Evolutionary conservation across 2,888 invertebrate genomes (phyloP), one percentile per base, ranked within the genome.

Genomic region (Caenorhabditis afra): DNA sequence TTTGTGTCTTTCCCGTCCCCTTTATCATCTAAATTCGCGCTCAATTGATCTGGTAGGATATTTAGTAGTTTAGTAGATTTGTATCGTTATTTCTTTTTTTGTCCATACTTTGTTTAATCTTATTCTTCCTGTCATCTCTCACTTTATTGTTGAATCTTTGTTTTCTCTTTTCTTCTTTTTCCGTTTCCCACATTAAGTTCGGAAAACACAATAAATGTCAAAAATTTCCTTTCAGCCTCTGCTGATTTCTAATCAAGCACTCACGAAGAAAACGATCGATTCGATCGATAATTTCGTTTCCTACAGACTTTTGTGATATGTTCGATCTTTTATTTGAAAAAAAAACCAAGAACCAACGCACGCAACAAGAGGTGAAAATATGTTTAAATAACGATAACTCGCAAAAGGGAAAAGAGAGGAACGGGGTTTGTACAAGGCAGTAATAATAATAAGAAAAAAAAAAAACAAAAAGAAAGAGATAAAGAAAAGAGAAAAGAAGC

Each of bases 101-200:
- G 45, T 66, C 55, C 47, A 66, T 58, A 49, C 47, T 67, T 47
- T 61, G 61, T 29, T 61, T 61, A 61, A 39, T 55, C 41, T 55
- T 47, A 47, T 20, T 57, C 16, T 53, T 37, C 11, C 10, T 55
- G 12, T 39, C 10, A 29, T 22, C 18, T 44, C 35, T 53, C 65
- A 18, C 20, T 39, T 61, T 37, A 47, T 50, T 39, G 37, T 50
- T 50, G 49, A 50, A 50, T 50, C 14, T 12, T 22, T 50, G 22
- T 50, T 50, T 50, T 11, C 12, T 20, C 41, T 29, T 29, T 7
- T 29, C 4, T 29, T n/a, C n/a, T n/a, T n/a, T 7, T 29, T 29
- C 29, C 29, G 29, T 29, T 29, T 29, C 7, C 29, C 29, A 29
- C 3, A 29, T 5, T 5, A 29, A 29, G 3, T 3, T 10, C 44